Evolutionary conservation across 2,888 invertebrate species (phyloP).

Genomic region (Noctua comes): DNA sequence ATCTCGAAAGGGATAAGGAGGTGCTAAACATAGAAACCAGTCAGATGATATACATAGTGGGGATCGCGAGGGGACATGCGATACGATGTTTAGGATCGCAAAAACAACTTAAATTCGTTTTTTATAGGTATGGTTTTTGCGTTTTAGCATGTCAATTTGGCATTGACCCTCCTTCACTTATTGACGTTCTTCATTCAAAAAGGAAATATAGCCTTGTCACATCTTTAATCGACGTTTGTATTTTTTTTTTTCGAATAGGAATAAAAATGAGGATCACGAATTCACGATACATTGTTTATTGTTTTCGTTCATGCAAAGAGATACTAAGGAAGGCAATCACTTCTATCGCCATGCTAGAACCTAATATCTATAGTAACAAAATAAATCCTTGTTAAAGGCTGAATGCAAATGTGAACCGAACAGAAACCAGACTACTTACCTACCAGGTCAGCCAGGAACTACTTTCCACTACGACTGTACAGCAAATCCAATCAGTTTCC

Average conservation of each 20-base stretch:
- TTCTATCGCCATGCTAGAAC: not conserved
- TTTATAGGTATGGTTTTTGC: not conserved
- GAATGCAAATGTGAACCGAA: slow-evolving; percentile 3
- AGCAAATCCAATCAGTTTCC: slow-evolving; percentile 52
- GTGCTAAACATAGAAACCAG: slow-evolving; percentile 54
- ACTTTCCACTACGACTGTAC: slow-evolving; percentile 12
- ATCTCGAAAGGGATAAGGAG: slow-evolving; percentile 52
- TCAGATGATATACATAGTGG: slow-evolving; percentile 30
- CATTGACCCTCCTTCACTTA: not conserved
- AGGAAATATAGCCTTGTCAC: not conserved
- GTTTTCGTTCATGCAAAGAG: not conserved
- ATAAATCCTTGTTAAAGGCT: not conserved
- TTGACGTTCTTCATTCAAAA: not conserved
- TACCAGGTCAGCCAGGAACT: slow-evolving; percentile 17
- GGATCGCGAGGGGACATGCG: slow-evolving; percentile 7
- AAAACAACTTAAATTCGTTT: not conserved
- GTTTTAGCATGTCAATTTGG: not conserved
- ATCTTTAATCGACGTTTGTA: not conserved
- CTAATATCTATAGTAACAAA: not conserved
- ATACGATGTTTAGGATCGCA: not conserved
- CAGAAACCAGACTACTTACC: slow-evolving; percentile 24
- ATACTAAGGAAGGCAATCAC: not conserved
- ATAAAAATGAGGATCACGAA: not conserved
- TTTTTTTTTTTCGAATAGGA: not conserved
- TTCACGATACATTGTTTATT: not conserved